A percentile compares a stretch with the other conserved stretches of the same genome.
phyloP scores from a whole-genome alignment of 2,888 invertebrate species.

The Cerastis leucographa region DNA sequence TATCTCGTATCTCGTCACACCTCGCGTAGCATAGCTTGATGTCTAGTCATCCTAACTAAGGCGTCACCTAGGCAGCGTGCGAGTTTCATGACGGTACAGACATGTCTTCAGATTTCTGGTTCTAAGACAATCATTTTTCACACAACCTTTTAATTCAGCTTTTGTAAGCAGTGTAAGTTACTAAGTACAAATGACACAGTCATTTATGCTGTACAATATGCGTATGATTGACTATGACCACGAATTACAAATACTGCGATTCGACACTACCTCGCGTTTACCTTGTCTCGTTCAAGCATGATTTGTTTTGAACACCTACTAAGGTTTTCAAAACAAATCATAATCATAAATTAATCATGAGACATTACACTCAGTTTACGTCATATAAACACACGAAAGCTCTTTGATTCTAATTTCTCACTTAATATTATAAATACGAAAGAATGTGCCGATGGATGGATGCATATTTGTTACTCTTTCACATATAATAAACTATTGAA shows the following conservation, averaged over 20 bases:
- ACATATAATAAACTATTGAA: too few relatives aligned
- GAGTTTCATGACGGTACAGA: not conserved
- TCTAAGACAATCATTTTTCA: not conserved
- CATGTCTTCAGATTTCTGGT: not conserved
- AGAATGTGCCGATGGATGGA: too few relatives aligned
- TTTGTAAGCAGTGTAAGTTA: not conserved
- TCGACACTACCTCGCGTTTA: not conserved
- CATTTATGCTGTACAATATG: too few relatives aligned
- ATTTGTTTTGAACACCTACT: not conserved
- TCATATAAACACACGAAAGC: not conserved
- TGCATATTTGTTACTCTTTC: too few relatives aligned
- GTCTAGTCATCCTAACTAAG: not conserved
- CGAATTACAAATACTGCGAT: not conserved
- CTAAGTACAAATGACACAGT: too few relatives aligned
- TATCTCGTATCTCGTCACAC: not conserved
- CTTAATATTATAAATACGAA: not conserved
- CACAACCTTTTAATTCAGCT: not conserved
- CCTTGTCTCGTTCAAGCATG: not conserved
- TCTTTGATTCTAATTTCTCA: not conserved
- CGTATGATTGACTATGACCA: not conserved
- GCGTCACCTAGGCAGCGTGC: not conserved
- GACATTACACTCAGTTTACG: not conserved
- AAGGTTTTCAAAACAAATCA: too few relatives aligned
- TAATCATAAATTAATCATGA: too few relatives aligned
- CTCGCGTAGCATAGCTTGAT: not conserved